Percentiles rank a stretch among this genome's conserved stretches.
These are phyloP conservation scores for Sitobion miscanthi DNA, from an alignment of 1,140 invertebrate species.

Conservation along the genomic window DNA sequence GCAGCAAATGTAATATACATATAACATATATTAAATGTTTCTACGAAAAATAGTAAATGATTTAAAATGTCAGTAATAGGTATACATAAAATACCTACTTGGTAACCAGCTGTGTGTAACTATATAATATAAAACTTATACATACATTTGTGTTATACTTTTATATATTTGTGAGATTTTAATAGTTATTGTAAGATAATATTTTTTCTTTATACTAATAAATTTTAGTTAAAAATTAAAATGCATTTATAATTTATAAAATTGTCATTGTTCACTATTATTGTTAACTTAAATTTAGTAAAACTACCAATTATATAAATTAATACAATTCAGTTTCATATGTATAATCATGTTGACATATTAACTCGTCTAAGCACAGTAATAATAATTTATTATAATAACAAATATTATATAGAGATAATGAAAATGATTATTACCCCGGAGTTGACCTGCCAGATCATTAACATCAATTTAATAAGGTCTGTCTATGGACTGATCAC, in stretches of 20 bases:
- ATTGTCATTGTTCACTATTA: neutral
- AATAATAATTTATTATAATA: conserved; percentile 37
- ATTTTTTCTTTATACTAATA: neutral
- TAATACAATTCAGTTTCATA: neutral
- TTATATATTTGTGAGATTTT: too few relatives aligned
- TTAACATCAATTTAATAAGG: neutral
- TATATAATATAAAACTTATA: too few relatives aligned
- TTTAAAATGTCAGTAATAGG: too few relatives aligned
- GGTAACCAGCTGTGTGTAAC: too few relatives aligned
- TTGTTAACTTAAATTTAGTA: neutral
- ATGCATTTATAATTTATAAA: neutral
- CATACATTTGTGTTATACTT: too few relatives aligned
- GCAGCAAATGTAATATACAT: too few relatives aligned
- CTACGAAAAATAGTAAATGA: too few relatives aligned
- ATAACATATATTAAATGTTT: too few relatives aligned
- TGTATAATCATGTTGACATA: neutral
- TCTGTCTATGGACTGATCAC: neutral
- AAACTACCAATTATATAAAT: neutral
- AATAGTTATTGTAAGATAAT: too few relatives aligned
- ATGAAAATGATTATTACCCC: neutral
- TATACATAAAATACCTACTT: too few relatives aligned
- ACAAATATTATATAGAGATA: neutral
- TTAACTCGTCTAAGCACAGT: neutral
- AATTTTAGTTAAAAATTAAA: neutral
- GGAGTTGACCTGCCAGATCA: neutral